Evolutionary conservation across 30 jellyfish, hydroid and myxozoan genomes (phyloP).

Genomic region (Pseudorhiza aurosa): DNA sequence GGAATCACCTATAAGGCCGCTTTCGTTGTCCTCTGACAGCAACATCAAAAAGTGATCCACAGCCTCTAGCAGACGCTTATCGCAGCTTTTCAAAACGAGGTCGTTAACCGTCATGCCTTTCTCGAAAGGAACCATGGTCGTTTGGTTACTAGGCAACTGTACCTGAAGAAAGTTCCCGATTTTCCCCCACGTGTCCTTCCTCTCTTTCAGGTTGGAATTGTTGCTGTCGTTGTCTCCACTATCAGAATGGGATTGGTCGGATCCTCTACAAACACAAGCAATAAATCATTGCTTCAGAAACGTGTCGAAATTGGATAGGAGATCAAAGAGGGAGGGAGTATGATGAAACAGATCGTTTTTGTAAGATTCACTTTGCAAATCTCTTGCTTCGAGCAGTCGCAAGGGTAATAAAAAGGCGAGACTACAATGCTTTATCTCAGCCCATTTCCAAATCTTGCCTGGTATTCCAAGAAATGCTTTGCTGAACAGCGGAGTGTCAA

Average conservation of each 20-base stretch:
- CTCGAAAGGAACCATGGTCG: slow-evolving; percentile 67
- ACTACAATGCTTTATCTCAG: too few relatives aligned
- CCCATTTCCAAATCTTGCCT: too few relatives aligned
- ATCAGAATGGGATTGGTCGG: slow-evolving; percentile 39
- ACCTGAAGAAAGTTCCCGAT: slow-evolving; percentile 68
- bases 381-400: too few relatives aligned
- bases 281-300: too few relatives aligned
- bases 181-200: slow-evolving; percentile 41
- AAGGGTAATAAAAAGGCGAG: too few relatives aligned
- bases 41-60: slow-evolving; percentile 79
- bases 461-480: too few relatives aligned
- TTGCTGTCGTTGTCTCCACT: slow-evolving; percentile 80
- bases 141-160: slow-evolving; percentile 75
- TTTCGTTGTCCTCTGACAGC: slow-evolving; percentile 76
- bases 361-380: too few relatives aligned
- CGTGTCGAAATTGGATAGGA: too few relatives aligned
- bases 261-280: slow-evolving; percentile 3
- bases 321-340: too few relatives aligned
- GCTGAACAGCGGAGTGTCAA: too few relatives aligned
- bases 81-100: slow-evolving; percentile 65
- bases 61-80: slow-evolving; percentile 62
- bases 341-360: too few relatives aligned
- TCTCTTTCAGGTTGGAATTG: slow-evolving; percentile 33
- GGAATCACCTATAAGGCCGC: slow-evolving; percentile 77
- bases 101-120: slow-evolving; percentile 65